A percentile compares a stretch with the other conserved stretches of the same genome.
phyloP scores from a whole-genome alignment of 2,113 vertebrate species.

The Triplophysa siluroides region DNA sequence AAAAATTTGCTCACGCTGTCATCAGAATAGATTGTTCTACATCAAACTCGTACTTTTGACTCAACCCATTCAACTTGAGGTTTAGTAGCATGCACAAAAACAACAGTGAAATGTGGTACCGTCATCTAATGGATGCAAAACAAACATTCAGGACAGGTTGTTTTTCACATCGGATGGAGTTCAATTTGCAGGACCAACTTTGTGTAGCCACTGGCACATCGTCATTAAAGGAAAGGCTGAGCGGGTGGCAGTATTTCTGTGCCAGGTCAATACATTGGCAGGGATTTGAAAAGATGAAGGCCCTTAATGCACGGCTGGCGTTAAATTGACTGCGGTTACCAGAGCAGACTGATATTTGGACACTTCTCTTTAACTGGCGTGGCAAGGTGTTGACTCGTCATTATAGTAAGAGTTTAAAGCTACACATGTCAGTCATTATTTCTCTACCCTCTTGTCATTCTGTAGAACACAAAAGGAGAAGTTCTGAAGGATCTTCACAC shows the following conservation, averaged over 20 bases:
- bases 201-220: not conserved
- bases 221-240: slow-evolving; percentile 36
- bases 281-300: slow-evolving; percentile 20
- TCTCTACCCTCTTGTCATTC: too few species aligned
- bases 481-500: too few species aligned
- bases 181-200: slow-evolving; percentile 11
- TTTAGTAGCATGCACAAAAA: too few species aligned
- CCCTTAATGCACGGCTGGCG: slow-evolving; percentile 10
- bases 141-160: not conserved
- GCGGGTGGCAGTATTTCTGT: slow-evolving; percentile 28
- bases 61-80: too few species aligned
- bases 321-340: slow-evolving; percentile 13
- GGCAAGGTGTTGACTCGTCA: too few species aligned
- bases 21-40: not conserved
- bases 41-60: too few species aligned
- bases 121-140: not conserved
- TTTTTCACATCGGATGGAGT: not conserved
- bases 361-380: not conserved
- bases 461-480: too few species aligned
- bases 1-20: not conserved
- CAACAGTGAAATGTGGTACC: not conserved
- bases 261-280: slow-evolving; percentile 17
- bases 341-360: slow-evolving; percentile 15
- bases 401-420: too few species aligned
- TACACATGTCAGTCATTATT: too few species aligned